These are phyloP conservation scores for Mystacides longicornis DNA, from an alignment of 2,888 invertebrate genomes.

Conservation along the genomic window DNA sequence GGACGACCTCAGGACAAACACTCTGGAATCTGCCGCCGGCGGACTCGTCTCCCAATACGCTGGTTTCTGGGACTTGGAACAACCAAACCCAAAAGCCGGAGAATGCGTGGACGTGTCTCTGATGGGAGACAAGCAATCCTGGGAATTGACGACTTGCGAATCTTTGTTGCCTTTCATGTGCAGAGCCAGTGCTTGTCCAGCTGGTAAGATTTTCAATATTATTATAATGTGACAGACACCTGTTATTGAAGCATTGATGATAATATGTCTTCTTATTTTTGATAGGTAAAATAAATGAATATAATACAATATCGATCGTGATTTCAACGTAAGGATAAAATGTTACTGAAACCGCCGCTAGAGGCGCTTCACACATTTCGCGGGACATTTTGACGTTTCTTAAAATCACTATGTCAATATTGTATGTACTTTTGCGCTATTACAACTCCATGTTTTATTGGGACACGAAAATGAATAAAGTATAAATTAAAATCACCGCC, in stretches of 20 bases:
- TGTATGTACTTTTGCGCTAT: too few relatives aligned
- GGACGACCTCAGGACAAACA: slow-evolving; percentile 88
- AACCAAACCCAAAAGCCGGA: slow-evolving; percentile 80
- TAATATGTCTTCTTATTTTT: neutral
- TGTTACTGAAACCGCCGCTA: too few relatives aligned
- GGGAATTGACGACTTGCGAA: slow-evolving; percentile 93
- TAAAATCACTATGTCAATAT: too few relatives aligned
- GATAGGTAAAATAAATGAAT: too few relatives aligned
- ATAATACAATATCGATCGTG: too few relatives aligned
- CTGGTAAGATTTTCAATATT: slow-evolving; percentile 46
- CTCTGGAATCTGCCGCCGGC: slow-evolving; percentile 89
- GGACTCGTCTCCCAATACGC: slow-evolving; percentile 87
- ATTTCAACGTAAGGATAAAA: too few relatives aligned
- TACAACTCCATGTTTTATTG: too few relatives aligned
- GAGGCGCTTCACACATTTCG: too few relatives aligned
- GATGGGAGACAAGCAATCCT: slow-evolving; percentile 66
- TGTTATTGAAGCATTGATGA: neutral
- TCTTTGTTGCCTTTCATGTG: slow-evolving; percentile 92
- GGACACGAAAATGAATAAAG: too few relatives aligned
- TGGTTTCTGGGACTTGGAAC: slow-evolving; percentile 86
- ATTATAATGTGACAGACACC: too few relatives aligned
- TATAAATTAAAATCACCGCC: too few relatives aligned
- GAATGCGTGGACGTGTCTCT: slow-evolving; percentile 82
- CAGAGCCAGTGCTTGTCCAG: slow-evolving; percentile 80
- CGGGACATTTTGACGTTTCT: too few relatives aligned